Conservation (phyloP, 2,797 vertebrate genomes). For the Podarcis siculus region DNA sequence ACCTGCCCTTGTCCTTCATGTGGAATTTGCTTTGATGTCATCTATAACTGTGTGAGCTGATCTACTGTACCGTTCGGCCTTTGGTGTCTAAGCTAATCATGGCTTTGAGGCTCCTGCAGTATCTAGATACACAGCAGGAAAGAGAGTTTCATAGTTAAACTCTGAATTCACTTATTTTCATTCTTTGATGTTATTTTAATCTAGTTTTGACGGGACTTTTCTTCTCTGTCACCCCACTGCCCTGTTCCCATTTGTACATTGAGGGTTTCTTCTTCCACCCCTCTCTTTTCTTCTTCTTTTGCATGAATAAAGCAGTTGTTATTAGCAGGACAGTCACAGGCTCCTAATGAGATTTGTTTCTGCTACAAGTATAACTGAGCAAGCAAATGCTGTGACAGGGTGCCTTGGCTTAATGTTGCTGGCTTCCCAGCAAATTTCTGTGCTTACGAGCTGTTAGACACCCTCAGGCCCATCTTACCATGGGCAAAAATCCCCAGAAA, state of each 20-base stretch:
- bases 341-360: background rate
- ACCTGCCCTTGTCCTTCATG: conserved; percentile 9
- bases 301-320: background rate
- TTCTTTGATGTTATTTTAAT: conserved; percentile 75
- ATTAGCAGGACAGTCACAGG: background rate
- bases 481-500: background rate
- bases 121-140: conserved; percentile 68
- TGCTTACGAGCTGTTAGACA: background rate
- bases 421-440: background rate
- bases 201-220: conserved; percentile 61
- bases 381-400: background rate
- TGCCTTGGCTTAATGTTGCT: background rate
- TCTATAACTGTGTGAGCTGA: conserved; percentile 64
- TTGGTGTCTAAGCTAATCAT: conserved; percentile 70
- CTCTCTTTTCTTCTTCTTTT: background rate
- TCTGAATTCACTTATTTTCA: conserved; percentile 63
- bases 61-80: conserved; percentile 64
- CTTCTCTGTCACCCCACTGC: conserved; percentile 37
- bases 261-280: conserved; percentile 13
- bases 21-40: conserved; percentile 60
- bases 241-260: conserved; percentile 56
- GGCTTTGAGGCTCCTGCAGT: conserved; percentile 60
- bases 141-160: conserved; percentile 66
- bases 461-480: background rate
- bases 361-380: background rate